Conservation (phyloP, 1,140 invertebrate species). For the Periplaneta americana region DNA sequence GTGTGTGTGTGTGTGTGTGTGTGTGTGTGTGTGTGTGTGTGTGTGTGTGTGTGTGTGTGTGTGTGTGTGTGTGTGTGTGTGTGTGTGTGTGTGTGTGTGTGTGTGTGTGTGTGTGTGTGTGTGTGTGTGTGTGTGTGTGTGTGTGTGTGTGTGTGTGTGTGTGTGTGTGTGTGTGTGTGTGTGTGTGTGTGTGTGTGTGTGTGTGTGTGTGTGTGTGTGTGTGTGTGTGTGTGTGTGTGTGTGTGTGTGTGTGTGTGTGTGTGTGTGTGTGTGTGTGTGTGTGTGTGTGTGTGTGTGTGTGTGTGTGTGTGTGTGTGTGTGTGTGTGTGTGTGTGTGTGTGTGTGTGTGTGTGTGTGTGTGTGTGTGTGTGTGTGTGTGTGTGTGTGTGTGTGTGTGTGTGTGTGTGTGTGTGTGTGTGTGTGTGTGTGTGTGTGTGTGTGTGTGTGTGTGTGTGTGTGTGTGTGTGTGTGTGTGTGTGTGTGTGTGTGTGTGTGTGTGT, state of each 20-base stretch:
- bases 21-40: conserved; percentile 11
- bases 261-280: conserved; percentile 19
- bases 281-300: conserved; percentile 19
- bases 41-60: conserved; percentile 13
- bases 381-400: conserved; percentile 19
- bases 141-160: conserved; percentile 21
- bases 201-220: conserved; percentile 29
- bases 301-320: conserved; percentile 19
- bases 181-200: conserved; percentile 20
- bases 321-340: conserved; percentile 19
- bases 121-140: conserved; percentile 21
- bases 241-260: conserved; percentile 19
- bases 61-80: conserved; percentile 20
- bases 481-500: conserved; percentile 21
- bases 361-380: conserved; percentile 19
- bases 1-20: conserved; percentile 11
- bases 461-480: conserved; percentile 21
- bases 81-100: conserved; percentile 21
- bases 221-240: conserved; percentile 22
- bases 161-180: conserved; percentile 21
- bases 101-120: conserved; percentile 21
- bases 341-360: conserved; percentile 19
- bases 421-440: conserved; percentile 22
- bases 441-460: conserved; percentile 21
- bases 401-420: conserved; percentile 21